Conservation (phyloP, 2,797 vertebrate genomes). For the Orestias chungarensis region DNA sequence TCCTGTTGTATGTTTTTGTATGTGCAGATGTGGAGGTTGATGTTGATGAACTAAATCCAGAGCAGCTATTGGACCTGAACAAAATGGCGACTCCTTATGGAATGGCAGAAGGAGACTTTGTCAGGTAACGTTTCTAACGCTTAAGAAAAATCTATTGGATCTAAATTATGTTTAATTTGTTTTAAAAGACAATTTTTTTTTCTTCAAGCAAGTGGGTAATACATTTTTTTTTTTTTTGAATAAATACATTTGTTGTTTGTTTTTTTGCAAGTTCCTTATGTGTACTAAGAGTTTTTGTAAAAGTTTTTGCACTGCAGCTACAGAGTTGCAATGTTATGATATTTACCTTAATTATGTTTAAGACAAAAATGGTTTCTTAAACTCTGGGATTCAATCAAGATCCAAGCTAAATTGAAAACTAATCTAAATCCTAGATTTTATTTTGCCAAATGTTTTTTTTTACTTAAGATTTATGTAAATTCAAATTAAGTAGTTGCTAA, state of each 20-base stretch:
- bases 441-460: too few relatives aligned
- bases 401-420: too few relatives aligned
- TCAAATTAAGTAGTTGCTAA: too few relatives aligned
- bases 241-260: not conserved
- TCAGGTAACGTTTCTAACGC: slow-evolving; percentile 77
- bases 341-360: too few relatives aligned
- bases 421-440: too few relatives aligned
- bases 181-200: not conserved
- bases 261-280: not conserved
- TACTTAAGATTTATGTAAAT: too few relatives aligned
- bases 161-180: not conserved
- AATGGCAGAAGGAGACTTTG: slow-evolving; percentile 95
- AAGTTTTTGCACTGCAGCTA: not conserved
- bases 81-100: slow-evolving; percentile 94
- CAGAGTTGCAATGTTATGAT: too few relatives aligned
- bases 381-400: too few relatives aligned
- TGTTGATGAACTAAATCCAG: slow-evolving; percentile 91
- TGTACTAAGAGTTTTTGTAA: not conserved
- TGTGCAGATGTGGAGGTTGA: slow-evolving; percentile 93
- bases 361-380: too few relatives aligned
- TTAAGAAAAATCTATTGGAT: not conserved
- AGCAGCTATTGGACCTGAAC: slow-evolving; percentile 92
- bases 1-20: not conserved
- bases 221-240: not conserved
- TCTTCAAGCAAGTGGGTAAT: not conserved